A percentile compares a stretch with the other conserved stretches of the same genome.
Evolutionary conservation across 2,888 invertebrate genomes (phyloP).

Genomic region (Campoplex nolae): DNA sequence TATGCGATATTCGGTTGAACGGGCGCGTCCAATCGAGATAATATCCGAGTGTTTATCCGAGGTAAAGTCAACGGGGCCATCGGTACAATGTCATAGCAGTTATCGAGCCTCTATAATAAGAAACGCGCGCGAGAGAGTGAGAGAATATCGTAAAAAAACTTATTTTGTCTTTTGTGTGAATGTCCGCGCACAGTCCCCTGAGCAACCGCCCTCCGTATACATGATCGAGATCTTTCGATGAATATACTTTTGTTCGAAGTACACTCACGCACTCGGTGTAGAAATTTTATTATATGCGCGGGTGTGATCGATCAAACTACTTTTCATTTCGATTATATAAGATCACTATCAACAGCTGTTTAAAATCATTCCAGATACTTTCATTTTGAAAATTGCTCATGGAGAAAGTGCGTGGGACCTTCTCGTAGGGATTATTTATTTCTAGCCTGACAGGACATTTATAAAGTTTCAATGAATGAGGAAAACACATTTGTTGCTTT

Average conservation of each 20-base stretch:
- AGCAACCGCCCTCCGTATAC: conserved; percentile 11
- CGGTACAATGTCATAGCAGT: conserved; percentile 64
- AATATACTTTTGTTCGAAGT: neutral
- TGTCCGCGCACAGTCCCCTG: neutral
- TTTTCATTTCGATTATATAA: conserved; percentile 53
- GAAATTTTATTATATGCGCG: conserved; percentile 31
- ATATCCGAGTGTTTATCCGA: conserved; percentile 58
- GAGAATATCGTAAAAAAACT: conserved; percentile 66
- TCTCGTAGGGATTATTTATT: neutral
- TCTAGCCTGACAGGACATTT: neutral
- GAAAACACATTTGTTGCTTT: neutral
- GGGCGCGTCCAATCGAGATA: neutral
- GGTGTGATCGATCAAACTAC: conserved; percentile 66
- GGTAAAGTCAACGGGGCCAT: conserved; percentile 63
- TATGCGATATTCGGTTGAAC: conserved; percentile 22
- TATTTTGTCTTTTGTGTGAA: conserved; percentile 63
- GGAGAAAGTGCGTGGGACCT: conserved; percentile 1
- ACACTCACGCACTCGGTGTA: neutral
- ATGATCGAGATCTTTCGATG: conserved; percentile 2
- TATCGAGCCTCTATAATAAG: conserved; percentile 69
- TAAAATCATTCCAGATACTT: neutral
- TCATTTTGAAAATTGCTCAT: neutral
- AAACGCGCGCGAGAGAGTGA: conserved; percentile 33
- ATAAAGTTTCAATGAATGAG: neutral
- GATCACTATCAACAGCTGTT: conserved; percentile 61